Conservation (phyloP, 2,797 vertebrate genomes). For the Etheostoma perlongum region DNA sequence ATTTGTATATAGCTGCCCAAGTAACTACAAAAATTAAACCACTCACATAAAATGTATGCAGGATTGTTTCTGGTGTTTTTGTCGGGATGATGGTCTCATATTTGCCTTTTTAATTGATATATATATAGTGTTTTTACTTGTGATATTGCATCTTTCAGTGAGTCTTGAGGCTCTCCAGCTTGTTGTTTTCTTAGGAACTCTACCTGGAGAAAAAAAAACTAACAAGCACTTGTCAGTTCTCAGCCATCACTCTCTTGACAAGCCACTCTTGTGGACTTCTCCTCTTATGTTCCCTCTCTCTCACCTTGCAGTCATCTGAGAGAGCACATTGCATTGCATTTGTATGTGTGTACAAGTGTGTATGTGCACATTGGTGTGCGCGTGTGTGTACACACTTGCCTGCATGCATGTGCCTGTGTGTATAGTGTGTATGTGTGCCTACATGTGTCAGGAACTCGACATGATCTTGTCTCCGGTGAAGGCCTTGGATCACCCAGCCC, state of each 20-base stretch:
- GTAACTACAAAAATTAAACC: background rate
- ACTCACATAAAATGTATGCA: slow-evolving; percentile 23
- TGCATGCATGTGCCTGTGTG: slow-evolving; percentile 56
- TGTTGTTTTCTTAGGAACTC: slow-evolving; percentile 77
- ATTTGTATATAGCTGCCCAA: background rate
- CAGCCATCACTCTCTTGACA: slow-evolving; percentile 89
- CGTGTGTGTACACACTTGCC: slow-evolving; percentile 79
- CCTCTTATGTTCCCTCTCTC: slow-evolving; percentile 84
- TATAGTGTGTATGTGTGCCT: slow-evolving; percentile 61
- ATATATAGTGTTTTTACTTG: slow-evolving; percentile 39
- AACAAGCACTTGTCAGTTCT: slow-evolving; percentile 95
- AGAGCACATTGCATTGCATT: slow-evolving; percentile 86
- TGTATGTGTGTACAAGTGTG: slow-evolving; percentile 84
- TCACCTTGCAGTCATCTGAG: slow-evolving; percentile 83
- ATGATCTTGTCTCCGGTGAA: slow-evolving; percentile 91
- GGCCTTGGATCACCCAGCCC: slow-evolving; percentile 92
- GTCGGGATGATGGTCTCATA: slow-evolving; percentile 11
- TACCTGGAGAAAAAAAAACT: slow-evolving; percentile 87
- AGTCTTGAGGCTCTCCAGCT: slow-evolving; percentile 49
- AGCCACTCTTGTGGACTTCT: slow-evolving; percentile 90
- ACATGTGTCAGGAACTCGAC: slow-evolving; percentile 87
- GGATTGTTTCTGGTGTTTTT: slow-evolving; percentile 5
- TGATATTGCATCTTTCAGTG: slow-evolving; percentile 45
- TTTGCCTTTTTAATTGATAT: slow-evolving; percentile 21
- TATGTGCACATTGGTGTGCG: slow-evolving; percentile 66